These are phyloP conservation scores for Lutjanus argentimaculatus DNA, from an alignment of 2,797 vertebrate genomes.

Conservation along the genomic window DNA sequence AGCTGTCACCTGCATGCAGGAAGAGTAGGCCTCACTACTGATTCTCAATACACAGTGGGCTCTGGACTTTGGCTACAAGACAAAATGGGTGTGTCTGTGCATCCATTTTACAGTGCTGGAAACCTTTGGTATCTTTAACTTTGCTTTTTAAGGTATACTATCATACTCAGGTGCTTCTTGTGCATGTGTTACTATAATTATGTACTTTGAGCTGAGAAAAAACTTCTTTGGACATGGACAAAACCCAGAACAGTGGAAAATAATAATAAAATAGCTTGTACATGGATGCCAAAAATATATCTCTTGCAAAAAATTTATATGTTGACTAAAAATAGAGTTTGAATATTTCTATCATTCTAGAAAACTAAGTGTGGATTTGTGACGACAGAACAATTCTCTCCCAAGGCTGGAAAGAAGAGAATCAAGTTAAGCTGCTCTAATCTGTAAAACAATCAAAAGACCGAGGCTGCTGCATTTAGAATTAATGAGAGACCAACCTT, in stretches of 20 bases:
- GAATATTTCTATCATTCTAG: constrained; percentile 17
- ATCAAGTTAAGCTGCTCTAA: constrained; percentile 56
- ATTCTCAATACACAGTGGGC: constrained; percentile 52
- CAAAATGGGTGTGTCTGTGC: constrained; percentile 35
- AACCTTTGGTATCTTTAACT: constrained; percentile 34
- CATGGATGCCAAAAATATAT: not conserved
- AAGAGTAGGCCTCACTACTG: constrained; percentile 52
- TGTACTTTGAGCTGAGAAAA: constrained; percentile 1
- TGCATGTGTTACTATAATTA: not conserved
- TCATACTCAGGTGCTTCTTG: not conserved
- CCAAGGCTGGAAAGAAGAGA: constrained; percentile 36
- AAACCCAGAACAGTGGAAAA: not conserved
- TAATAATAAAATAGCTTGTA: not conserved
- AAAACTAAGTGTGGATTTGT: constrained; percentile 17
- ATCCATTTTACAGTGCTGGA: constrained; percentile 17
- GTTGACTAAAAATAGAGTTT: constrained; percentile 1
- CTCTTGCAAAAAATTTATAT: not conserved
- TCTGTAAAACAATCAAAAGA: constrained; percentile 62
- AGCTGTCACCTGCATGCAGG: constrained; percentile 83
- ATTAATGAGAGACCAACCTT: constrained; percentile 67
- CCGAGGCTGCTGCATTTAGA: constrained; percentile 46
- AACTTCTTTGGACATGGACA: not conserved
- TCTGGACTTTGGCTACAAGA: constrained; percentile 56
- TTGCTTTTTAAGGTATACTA: not conserved
- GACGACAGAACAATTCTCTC: constrained; percentile 24